Evolutionary conservation across 1,140 invertebrate genomes (phyloP), one percentile per base, ranked within the genome.

Genomic region (Sycophila sp.): DNA sequence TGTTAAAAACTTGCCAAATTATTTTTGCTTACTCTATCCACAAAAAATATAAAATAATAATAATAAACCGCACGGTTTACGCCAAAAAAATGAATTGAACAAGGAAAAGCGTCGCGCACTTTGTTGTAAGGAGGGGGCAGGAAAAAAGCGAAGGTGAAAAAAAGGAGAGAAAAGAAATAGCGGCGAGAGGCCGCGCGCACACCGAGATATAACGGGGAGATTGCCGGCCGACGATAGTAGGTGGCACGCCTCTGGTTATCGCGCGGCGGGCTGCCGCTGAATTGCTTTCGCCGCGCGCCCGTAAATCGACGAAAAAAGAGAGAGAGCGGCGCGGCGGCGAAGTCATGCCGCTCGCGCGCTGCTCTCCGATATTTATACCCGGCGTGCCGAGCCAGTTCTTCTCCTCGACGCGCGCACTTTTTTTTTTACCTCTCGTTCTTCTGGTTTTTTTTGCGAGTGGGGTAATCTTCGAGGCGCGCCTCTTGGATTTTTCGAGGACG

Each of bases 241-340:
- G 60, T 64, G 40, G 60, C 60, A 56, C 56, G 67, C 38, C 49
- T 55, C 30, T 26, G 40, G 65, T 68, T 60, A 63, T 72, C 55
- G 63, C 72, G 65, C 74, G 70, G 71, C 67, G 17, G 11, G 24
- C 15, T 7, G 73, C 73, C 42, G 45, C 60, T 63, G 58, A 67
- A 17, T 40, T 15, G 71, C n/a, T n/a, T n/a, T n/a, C 63, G 59
- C 65, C 45, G 72, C 58, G 64, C 70, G 64, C 73, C 75, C 73
- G 75, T 79, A 79, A 79, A 79, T 77, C 76, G n/a, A n/a, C n/a
- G 74, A 49, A 75, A 79, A 75, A 75, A 75, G 74, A 77, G 77
- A 78, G 76, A 79, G 75, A 76, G 76, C 51, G 67, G 55, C 71
- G 62, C 58, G 42, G 15, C 32, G 19, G 22, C n/a, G 11, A 71